Evolutionary conservation across 1,140 invertebrate species (phyloP), one percentile per base, ranked within the genome.

Genomic region (Nasonia giraulti): DNA sequence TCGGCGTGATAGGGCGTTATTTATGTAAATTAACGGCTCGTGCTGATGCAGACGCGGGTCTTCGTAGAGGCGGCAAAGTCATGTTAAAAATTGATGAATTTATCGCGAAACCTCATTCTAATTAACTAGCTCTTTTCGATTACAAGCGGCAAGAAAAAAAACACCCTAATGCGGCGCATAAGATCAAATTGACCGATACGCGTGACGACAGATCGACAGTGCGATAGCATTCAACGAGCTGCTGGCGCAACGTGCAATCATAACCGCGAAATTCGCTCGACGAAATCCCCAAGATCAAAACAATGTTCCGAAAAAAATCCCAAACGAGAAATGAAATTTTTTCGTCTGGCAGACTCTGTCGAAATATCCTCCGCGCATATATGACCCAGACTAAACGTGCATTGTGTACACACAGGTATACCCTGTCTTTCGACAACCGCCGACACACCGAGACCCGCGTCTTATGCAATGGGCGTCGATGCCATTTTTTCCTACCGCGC

Each of bases 261-360:
- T 20, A 75, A 75, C 37, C 27, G 33, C 37, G 73, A 44, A 75
- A 75, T 40, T 75, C 33, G 37, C 31, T 11, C 27, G 14, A 10
- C 20, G 37, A 20, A 71, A 33, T 71, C 69, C 69, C 69, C 69
- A 71, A 71, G 69, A 37, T n/a, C 14, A 75, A 75, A 75, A 75
- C 31, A 75, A 75, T 75, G 71, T 12, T 6, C 20, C 37, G 33
- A 44, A 44, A 75, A 75, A 75, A 40, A 40, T 44, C 10, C 27
- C 31, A 71, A 71, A 71, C 27, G 69, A 71, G 69, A 71, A 27
- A 71, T 20, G 8, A 33, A 71, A 71, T 71, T 71, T 71, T 71
- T 69, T 31, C 1, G 11, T 71, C 11, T 27, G 69, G 12, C 20
- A 12, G 8, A n/a, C 17, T n/a, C 3, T 71, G 69, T n/a, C 31